Evolutionary conservation across 2,888 invertebrate species (phyloP).

Genomic region (Nasonovia ribisnigri): DNA sequence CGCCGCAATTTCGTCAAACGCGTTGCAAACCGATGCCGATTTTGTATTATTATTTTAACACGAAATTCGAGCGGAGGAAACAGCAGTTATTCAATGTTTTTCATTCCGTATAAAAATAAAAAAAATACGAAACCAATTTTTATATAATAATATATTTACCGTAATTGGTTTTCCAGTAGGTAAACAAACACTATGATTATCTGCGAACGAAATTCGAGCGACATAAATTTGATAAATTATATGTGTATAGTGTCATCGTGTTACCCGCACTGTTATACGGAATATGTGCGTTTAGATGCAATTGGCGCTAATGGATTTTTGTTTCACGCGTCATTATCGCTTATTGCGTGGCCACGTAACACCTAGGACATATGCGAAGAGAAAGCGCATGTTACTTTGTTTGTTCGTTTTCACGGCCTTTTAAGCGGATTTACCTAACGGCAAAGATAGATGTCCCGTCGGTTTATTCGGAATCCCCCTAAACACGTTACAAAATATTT

Average conservation of each 20-base stretch:
- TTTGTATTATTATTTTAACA: too few species aligned
- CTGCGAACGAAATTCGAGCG: neutral
- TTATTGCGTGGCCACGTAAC: neutral
- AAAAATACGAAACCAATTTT: neutral
- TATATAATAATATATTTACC: neutral
- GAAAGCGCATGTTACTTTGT: conserved; percentile 40
- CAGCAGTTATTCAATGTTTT: neutral
- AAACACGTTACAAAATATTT: neutral
- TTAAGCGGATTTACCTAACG: conserved; percentile 45
- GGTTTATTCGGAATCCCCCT: neutral
- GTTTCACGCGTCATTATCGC: conserved; percentile 46
- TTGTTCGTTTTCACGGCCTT: conserved; percentile 47
- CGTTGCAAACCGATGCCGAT: neutral
- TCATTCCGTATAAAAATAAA: neutral
- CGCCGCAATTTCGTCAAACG: neutral
- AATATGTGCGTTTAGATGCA: conserved; percentile 30
- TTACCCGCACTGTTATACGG: neutral
- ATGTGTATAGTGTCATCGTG: neutral
- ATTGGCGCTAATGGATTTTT: conserved; percentile 49
- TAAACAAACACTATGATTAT: conserved; percentile 24
- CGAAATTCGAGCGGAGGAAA: neutral
- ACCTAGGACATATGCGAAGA: conserved; percentile 21
- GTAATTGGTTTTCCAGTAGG: neutral
- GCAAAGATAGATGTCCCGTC: neutral
- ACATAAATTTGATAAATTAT: conserved; percentile 12